Evolutionary conservation across 2,888 invertebrate genomes (phyloP), one percentile per base, ranked within the genome.

Genomic region (Gymnosoma rotundatum): DNA sequence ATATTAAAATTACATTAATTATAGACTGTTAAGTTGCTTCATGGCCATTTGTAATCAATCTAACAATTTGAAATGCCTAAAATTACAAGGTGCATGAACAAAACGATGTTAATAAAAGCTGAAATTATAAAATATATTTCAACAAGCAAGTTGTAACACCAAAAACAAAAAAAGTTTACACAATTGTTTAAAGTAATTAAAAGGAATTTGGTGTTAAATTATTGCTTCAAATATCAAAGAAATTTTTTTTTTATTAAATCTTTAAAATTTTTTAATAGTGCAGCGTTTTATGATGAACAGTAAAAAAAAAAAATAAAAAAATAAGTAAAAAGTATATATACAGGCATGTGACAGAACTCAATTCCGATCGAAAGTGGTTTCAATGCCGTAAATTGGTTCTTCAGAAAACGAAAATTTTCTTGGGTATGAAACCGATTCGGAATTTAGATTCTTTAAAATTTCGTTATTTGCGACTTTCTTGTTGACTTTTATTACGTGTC

Each of bases 1-100:
- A 42, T 42, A 10, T n/a, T 56, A 58, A 63, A 61, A 54, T 60
- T 36, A 70, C 20, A 42, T 20, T 72, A 58, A 73, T 63, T 66
- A 42, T 66, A 73, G 21, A 60, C 67, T 21, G 14, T 83, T 83
- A 42, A 45, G 74, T 64, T 74, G 58, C 38, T 75, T 79, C 79
- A 75, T 72, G 79, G 63, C 58, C 58, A 60, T 66, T 74, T 70
- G 12, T 54, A 61, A 75, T 83, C 75, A 70, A 79, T 66, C 61
- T 18, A 69, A 70, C 9, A 36, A 58, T 18, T 25, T 72, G 16
- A 42, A 69, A 63, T 10, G 14, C 36, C 25, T 25, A 16, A 20
- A 69, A 45, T 56, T 20, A 58, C 48, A 56, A 64, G 56, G 74
- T 78, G 73, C 80, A 81, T 66, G 81, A 74, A 64, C 73, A 63